These are phyloP conservation scores for Drosophila mojavensis DNA, from an alignment of 1,140 invertebrate species.

Conservation along the genomic window DNA sequence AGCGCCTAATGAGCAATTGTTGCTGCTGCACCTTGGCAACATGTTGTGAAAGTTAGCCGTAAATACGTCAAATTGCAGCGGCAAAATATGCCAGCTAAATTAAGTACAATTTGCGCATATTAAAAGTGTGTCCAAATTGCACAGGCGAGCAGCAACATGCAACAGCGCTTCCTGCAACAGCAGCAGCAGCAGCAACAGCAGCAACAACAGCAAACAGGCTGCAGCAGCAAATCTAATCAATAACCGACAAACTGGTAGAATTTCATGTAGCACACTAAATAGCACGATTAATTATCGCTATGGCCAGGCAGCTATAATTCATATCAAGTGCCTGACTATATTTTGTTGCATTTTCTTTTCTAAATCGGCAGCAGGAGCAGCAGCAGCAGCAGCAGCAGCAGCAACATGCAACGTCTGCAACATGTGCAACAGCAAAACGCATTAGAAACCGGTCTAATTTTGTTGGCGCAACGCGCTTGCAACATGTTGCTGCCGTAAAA, in stretches of 20 bases:
- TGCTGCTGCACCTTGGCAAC: constrained; percentile 54
- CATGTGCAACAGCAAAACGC: constrained; percentile 59
- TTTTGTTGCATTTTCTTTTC: constrained; percentile 34
- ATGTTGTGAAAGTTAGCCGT: constrained; percentile 69
- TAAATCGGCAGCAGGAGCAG: constrained; percentile 40
- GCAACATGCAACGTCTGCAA: constrained; percentile 50
- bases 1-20: constrained; percentile 36
- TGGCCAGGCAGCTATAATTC: constrained; percentile 74
- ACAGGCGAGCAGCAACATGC: constrained; percentile 48
- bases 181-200: constrained; percentile 45
- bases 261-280: constrained; percentile 82
- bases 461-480: constrained; percentile 59
- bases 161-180: constrained; percentile 47
- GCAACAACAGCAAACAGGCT: constrained; percentile 35
- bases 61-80: constrained; percentile 64
- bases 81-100: constrained; percentile 76
- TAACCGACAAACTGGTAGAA: constrained; percentile 81
- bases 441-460: constrained; percentile 82
- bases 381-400: constrained; percentile 24
- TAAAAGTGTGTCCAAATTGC: constrained; percentile 76
- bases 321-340: constrained; percentile 61
- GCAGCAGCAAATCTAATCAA: constrained; percentile 76
- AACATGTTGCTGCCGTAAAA: constrained; percentile 62
- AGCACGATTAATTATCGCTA: constrained; percentile 80
- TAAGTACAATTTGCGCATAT: constrained; percentile 80